These are phyloP conservation scores for Morelia viridis DNA, from an alignment of 2,797 vertebrate genomes.

Conservation along the genomic window DNA sequence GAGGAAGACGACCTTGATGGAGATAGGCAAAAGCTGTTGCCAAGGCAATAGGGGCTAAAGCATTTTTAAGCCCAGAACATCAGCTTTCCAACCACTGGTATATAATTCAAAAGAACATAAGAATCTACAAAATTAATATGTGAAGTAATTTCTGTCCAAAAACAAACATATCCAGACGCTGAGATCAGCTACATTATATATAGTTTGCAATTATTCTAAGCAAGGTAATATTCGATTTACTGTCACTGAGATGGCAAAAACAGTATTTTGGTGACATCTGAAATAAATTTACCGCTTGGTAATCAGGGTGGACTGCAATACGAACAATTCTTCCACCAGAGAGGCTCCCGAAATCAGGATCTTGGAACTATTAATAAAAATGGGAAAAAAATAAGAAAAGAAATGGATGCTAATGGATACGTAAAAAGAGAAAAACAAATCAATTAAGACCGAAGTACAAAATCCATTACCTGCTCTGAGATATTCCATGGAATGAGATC, in stretches of 20 bases:
- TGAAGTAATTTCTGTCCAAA: too few relatives aligned
- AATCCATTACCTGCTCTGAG: conserved; percentile 87
- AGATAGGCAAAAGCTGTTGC: neutral
- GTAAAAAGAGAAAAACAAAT: accelerated
- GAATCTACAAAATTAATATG: too few relatives aligned
- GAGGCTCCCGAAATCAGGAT: conserved; percentile 89
- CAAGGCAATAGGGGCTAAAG: neutral
- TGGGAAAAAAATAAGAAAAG: neutral
- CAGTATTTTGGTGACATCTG: neutral
- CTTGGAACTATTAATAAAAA: conserved; percentile 85
- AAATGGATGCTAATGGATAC: neutral
- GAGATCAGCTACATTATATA: neutral
- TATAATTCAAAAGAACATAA: too few relatives aligned
- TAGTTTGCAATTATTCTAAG: neutral
- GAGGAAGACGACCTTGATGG: neutral
- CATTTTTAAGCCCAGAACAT: neutral
- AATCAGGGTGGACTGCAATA: conserved; percentile 96
- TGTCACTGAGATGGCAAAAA: neutral
- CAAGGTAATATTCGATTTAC: too few relatives aligned
- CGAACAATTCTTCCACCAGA: conserved; percentile 92
- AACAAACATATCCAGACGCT: too few relatives aligned
- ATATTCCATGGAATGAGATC: conserved; percentile 98
- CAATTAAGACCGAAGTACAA: accelerated
- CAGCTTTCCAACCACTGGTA: too few relatives aligned
- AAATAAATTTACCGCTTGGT: conserved; percentile 86